A percentile compares a stretch with the other conserved stretches of the same genome.
phyloP scores from a whole-genome alignment of 2,888 invertebrate genomes.

The Clepsis dumicolana region DNA sequence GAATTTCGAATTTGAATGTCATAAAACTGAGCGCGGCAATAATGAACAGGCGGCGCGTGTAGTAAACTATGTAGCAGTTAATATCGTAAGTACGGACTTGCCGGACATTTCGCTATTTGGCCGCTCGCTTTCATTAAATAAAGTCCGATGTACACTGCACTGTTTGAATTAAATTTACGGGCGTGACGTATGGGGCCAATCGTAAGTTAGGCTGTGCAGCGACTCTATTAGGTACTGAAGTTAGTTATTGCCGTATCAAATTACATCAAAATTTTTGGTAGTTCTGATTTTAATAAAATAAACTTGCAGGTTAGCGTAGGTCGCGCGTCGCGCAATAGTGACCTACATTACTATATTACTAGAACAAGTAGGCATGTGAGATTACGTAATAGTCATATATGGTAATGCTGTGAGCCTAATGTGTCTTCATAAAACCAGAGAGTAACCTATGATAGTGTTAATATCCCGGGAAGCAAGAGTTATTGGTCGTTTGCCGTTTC shows the following conservation, averaged over 20 bases:
- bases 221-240: constrained; percentile 1
- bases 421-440: constrained; percentile 83
- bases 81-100: constrained; percentile 75
- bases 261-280: background rate
- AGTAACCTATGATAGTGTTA: constrained; percentile 86
- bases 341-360: background rate
- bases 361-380: background rate
- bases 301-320: too few relatives aligned
- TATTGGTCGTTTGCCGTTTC: constrained; percentile 84
- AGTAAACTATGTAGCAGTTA: constrained; percentile 80
- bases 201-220: background rate
- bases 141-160: constrained; percentile 49
- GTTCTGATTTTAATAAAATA: too few relatives aligned
- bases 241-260: background rate
- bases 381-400: constrained; percentile 59
- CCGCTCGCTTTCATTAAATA: constrained; percentile 57
- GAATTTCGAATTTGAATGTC: constrained; percentile 76
- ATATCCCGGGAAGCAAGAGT: constrained; percentile 84
- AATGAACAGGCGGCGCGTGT: constrained; percentile 79
- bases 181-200: constrained; percentile 32
- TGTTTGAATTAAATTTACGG: constrained; percentile 54
- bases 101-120: constrained; percentile 75
- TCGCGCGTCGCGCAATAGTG: too few relatives aligned
- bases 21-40: constrained; percentile 78
- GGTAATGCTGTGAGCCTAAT: constrained; percentile 77